Conservation (phyloP, 1,140 invertebrate genomes). For the Hirudo medicinalis region DNA sequence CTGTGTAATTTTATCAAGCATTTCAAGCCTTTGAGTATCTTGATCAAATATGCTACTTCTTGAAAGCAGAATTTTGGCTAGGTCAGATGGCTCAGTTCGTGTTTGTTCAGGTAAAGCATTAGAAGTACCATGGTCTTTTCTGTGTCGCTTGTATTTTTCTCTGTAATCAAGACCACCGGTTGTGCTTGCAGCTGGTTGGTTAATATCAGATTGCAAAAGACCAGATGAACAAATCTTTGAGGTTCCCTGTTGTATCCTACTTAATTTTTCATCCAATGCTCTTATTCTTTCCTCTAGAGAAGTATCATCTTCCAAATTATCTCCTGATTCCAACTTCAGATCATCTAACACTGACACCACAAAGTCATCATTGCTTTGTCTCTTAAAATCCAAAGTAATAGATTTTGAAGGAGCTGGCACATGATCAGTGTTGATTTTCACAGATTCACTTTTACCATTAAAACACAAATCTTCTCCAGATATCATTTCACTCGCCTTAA, state of each 20-base stretch:
- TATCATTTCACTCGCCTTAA: neutral
- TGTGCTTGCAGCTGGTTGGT: slow-evolving; percentile 23
- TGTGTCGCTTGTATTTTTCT: slow-evolving; percentile 18
- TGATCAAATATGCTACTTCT: slow-evolving; percentile 49
- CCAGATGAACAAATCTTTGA: slow-evolving; percentile 24
- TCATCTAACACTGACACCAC: slow-evolving; percentile 1
- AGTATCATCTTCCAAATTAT: neutral
- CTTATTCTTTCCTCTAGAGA: slow-evolving; percentile 71
- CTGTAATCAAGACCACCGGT: slow-evolving; percentile 39
- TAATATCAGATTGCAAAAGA: slow-evolving; percentile 23
- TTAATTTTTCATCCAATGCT: slow-evolving; percentile 66
- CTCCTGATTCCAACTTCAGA: slow-evolving; percentile 7
- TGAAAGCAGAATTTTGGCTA: slow-evolving; percentile 24
- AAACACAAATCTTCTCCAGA: neutral
- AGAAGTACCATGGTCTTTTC: slow-evolving; percentile 9
- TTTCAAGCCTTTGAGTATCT: slow-evolving; percentile 79
- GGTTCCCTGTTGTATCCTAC: slow-evolving; percentile 26
- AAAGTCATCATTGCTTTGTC: slow-evolving; percentile 1
- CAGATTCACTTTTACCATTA: neutral
- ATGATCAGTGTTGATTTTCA: neutral
- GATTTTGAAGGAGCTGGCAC: neutral
- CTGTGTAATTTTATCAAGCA: slow-evolving; percentile 53
- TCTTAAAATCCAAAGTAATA: neutral
- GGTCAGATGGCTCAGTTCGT: slow-evolving; percentile 40
- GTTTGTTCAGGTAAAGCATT: slow-evolving; percentile 17